Percentiles rank a stretch among this genome's conserved stretches.
Evolutionary conservation across 2,888 invertebrate species (phyloP).

Genomic region (Onchidella celtica): DNA sequence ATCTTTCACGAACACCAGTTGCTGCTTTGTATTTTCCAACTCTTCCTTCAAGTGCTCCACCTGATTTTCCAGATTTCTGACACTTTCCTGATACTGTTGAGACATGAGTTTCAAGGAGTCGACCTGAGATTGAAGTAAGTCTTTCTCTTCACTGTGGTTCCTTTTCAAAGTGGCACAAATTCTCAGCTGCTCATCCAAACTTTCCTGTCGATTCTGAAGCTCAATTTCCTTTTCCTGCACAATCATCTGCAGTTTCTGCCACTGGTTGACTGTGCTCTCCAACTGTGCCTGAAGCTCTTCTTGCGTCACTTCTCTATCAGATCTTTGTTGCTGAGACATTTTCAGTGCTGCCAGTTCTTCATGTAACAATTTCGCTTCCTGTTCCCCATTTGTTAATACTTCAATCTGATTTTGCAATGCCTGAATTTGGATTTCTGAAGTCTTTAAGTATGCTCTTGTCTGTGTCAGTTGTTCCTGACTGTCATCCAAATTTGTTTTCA

Average conservation of each 20-base stretch:
- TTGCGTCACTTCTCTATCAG: conserved; percentile 1
- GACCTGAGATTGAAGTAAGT: conserved; percentile 10
- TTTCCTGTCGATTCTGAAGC: conserved; percentile 17
- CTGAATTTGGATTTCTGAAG: background rate
- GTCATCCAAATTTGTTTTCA: conserved; percentile 2
- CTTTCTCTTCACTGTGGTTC: conserved; percentile 15
- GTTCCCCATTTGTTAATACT: background rate
- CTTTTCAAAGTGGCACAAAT: conserved; percentile 26
- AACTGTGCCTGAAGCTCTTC: conserved; percentile 34
- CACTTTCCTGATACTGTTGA: background rate
- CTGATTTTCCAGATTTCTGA: background rate
- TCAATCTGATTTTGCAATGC: conserved; percentile 1
- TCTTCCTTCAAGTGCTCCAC: background rate
- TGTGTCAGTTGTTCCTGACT: background rate
- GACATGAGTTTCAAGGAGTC: conserved; percentile 13
- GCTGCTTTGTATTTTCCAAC: background rate
- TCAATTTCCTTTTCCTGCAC: conserved; percentile 41
- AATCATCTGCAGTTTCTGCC: conserved; percentile 47
- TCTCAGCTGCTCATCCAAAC: conserved; percentile 42
- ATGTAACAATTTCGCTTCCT: conserved; percentile 23
- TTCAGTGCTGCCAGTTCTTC: background rate
- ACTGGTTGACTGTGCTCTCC: conserved; percentile 39
- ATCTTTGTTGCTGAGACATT: background rate
- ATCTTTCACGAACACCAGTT: background rate
- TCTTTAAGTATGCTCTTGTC: background rate